These are phyloP conservation scores for Podabrus alpinus DNA, from an alignment of 2,888 invertebrate genomes.

Conservation along the genomic window DNA sequence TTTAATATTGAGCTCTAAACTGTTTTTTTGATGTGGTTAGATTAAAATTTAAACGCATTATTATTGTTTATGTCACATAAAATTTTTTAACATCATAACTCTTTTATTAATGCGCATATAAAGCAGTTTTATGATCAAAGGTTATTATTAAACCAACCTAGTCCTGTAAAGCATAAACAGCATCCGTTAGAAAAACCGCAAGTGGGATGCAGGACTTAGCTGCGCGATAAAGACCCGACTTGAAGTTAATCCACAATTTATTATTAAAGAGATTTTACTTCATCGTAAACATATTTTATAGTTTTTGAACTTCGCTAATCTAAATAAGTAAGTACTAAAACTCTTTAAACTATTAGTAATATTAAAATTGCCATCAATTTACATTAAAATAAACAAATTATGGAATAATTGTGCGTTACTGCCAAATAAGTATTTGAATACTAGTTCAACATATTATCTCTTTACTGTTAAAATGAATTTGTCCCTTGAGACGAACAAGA, in stretches of 20 bases:
- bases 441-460: background rate
- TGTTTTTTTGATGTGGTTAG: background rate
- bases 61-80: background rate
- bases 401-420: background rate
- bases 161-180: no score
- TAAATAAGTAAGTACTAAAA: no score
- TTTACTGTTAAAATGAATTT: background rate
- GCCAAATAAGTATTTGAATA: background rate
- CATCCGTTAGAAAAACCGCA: background rate
- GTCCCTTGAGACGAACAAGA: slow-evolving; percentile 5
- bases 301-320: no score
- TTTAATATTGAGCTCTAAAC: background rate
- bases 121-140: no score
- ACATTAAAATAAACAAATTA: background rate
- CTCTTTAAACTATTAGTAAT: background rate
- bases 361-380: background rate
- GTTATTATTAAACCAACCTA: no score
- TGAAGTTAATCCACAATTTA: no score
- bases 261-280: no score
- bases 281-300: no score
- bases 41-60: background rate
- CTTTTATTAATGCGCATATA: background rate
- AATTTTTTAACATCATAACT: background rate
- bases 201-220: background rate
- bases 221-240: no score